Evolutionary conservation across 2,113 vertebrate species (phyloP), one percentile per base, ranked within the genome.

Genomic region (Gyps fulvus): DNA sequence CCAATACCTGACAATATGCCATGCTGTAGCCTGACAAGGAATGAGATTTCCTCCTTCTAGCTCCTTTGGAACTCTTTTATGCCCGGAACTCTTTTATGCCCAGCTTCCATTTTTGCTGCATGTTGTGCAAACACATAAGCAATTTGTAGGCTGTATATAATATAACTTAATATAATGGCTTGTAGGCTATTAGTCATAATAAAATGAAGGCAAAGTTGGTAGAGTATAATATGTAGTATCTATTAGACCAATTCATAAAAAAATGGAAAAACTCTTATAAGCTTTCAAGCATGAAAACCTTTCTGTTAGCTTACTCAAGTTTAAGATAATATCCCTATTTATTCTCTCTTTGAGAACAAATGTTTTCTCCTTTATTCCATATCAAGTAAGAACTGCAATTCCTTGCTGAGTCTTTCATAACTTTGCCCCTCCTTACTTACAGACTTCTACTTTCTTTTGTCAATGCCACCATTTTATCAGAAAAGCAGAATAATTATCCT

Each of bases 401-500:
- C 45, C 87, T 83, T 94, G 38, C 54, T 50, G 54, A 78, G 78
- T 25, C 70, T 94, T 97, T 85, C 13, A 49, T 61, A 79, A 54
- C 32, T 87, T 89, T 74, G 5, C 12, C 40, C 40, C 27, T 87
- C 34, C 31, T 27, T 83, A 5, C 55, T 67, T 89, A 54, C 1
- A 71, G 80, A 71, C 67, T 76, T 83, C 20, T 66, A 54, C 62
- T 86, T 81, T 90, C 91, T 92, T 96, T 84, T 93, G 81, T 91
- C 73, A 89, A 31, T 76, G 65, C 26, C 70, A 52, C 52, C 32
- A 8, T 84, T 95, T 89, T 82, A 80, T 89, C 54, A 89, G 78
- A 87, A 90, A 81, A 90, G 50, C 61, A 81, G 63, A 83, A 42
- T 73, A 95, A 94, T 95, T 96, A 96, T 42, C 50, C 74, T 83